Evolutionary conservation across 2,797 vertebrate genomes (phyloP), one percentile per base, ranked within the genome.

Genomic region (Mustela erminea): DNA sequence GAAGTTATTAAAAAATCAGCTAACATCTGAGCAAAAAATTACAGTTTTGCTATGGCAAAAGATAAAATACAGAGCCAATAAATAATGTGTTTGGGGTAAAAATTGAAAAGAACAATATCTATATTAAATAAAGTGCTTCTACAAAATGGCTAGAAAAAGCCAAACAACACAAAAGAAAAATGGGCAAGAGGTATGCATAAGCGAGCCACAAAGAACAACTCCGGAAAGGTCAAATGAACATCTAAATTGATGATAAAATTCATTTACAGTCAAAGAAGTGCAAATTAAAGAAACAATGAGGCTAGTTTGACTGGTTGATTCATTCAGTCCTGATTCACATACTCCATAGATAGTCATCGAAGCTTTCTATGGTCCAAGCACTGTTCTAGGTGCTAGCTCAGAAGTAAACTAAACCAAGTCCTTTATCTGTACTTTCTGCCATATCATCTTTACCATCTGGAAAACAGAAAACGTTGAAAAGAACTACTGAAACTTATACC

Each of bases 401-500:
- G 41, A 74, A 94, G 25, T 38, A 3, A 88, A 74, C 27, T 38
- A 58, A 84, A 90, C 21, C 58, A 84, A 78, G 32, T 46, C 72
- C 49, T 77, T 90, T 77, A 66, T 38, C 17, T 43, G 17, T 23
- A 77, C 38, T 70, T 94, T 90, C 66, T 66, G 62, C 46, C 35
- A 35, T 70, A 78, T 66, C 12, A n/a, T 75, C 43, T 94, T 64
- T 66, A 21, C 29, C 27, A 77, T 58, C 20, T 75, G 70, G 49
- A 41, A 75, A 89, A 83, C n/a, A 43, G 38, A 35, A 68, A 94
- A 94, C n/a, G 75, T 2, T 82, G 78, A 54, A 82, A 82, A 88
- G 7, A 82, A 10, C 54, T 74, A 82, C 18, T 70, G 15, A 35
- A 70, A 20, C 66, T 0, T 88, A 86, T 74, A 64, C 20, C 52